Percentiles rank a stretch among this genome's conserved stretches.
Conservation (phyloP, 2,113 vertebrate species). For the Lucifuga dentata region DNA sequence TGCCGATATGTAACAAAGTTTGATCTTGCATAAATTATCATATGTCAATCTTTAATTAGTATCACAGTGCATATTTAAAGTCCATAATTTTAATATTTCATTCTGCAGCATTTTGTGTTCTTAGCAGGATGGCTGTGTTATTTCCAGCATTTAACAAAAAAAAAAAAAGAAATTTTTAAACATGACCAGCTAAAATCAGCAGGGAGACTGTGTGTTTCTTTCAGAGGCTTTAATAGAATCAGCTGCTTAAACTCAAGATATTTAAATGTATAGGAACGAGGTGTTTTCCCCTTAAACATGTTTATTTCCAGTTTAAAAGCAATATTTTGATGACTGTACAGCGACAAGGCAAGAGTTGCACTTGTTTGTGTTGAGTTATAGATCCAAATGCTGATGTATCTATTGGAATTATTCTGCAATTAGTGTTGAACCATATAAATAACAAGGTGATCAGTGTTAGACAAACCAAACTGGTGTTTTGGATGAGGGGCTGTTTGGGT, state of each 20-base stretch:
- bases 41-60: too few relatives aligned
- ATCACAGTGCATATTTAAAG: too few relatives aligned
- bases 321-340: conserved; percentile 87
- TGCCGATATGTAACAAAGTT: neutral
- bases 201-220: conserved; percentile 79
- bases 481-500: conserved; percentile 86
- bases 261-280: conserved; percentile 75
- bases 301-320: conserved; percentile 89
- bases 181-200: conserved; percentile 76
- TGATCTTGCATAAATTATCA: neutral
- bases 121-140: neutral
- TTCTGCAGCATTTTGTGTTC: too few relatives aligned
- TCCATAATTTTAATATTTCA: too few relatives aligned
- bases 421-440: conserved; percentile 87
- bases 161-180: neutral
- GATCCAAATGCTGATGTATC: conserved; percentile 91
- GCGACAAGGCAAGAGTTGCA: conserved; percentile 85
- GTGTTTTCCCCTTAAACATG: conserved; percentile 63
- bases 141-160: neutral
- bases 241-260: conserved; percentile 79
- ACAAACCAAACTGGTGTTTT: conserved; percentile 93
- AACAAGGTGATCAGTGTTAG: conserved; percentile 85
- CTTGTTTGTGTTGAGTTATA: conserved; percentile 88
- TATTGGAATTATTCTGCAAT: conserved; percentile 90
- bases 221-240: conserved; percentile 83